Base-by-base conservation (phyloP, 2,113 vertebrate genomes). In the Catharus fuscescens region DNA sequence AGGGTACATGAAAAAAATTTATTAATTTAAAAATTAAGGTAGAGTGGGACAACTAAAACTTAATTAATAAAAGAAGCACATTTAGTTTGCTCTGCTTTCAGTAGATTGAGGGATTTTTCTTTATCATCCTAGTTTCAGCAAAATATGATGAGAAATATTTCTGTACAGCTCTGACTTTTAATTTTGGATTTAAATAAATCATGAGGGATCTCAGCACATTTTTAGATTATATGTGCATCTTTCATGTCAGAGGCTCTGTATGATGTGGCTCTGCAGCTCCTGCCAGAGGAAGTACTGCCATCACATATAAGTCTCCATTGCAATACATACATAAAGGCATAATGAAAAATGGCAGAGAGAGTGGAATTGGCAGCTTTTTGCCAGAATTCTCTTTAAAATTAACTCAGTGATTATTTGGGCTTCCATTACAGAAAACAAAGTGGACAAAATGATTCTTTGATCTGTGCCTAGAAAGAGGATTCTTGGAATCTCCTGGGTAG, bases 111-210 rank as follows among this genome's bases (percentile, higher is more conserved):
- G 19, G 6, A 47, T 34, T 87, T 92, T 81, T 84, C 57, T 89
- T 69, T 61, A 31, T 82, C 62, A 54, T 54, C 38, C 14, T 57
- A 72, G 29, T 86, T 90, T 90, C 48, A 36, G 36, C 1, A 85
- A 79, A 92, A 90, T 67, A 47, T 14, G 69, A 52, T 18, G 5
- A 76, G 23, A 88, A 86, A 77, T 80, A 48, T 76, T 67, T 89
- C 69, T 57, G 10, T 64, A n/a, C 12, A 67, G 12, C 36, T 82
- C 24, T 85, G 65, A 48, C 14, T 72, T 93, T 82, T 85, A 71
- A 66, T 85, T 93, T 72, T 59, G 20, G 3, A 59, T 95, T 94
- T 93, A 91, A 95, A 87, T 87, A 90, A 90, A 90, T 53, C 62
- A 88, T 92, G 85, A 85, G n/a, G 19, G 15, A 76, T 82, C 26